Evolutionary conservation across 1,140 invertebrate species (phyloP).

Genomic region (Lepidurus apus): DNA sequence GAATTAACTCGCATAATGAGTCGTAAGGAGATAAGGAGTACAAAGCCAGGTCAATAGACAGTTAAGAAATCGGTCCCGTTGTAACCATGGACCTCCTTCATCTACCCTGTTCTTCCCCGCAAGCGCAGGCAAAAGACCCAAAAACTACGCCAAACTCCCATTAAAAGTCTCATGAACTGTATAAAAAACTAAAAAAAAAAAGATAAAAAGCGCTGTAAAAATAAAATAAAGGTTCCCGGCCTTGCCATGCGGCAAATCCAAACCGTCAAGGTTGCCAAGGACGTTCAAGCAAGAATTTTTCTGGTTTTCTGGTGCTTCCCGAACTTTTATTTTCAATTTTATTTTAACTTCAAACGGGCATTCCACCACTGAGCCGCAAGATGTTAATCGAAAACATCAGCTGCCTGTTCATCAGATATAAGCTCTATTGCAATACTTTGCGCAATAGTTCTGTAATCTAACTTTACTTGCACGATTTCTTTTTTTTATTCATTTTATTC

Average conservation of each 20-base stretch:
- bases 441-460: too few species aligned
- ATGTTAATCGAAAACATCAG: too few species aligned
- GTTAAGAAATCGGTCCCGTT: background rate
- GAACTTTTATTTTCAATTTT: background rate
- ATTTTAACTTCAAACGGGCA: too few species aligned
- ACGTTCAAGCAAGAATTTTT: constrained; percentile 15
- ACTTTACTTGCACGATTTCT: too few species aligned
- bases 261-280: constrained; percentile 17
- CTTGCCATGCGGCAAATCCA: constrained; percentile 1
- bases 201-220: background rate
- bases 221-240: background rate
- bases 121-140: background rate
- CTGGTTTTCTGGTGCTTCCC: background rate
- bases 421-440: too few species aligned
- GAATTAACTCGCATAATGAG: too few species aligned
- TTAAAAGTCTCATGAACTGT: background rate
- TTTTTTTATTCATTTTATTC: too few species aligned
- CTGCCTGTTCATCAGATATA: too few species aligned
- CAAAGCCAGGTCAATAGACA: background rate
- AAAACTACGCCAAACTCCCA: background rate
- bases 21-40: too few species aligned
- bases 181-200: background rate
- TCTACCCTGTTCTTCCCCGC: background rate
- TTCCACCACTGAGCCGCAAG: too few species aligned
- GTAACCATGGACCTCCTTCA: background rate